Base-by-base conservation (phyloP, 2,797 vertebrate genomes). In the Microctenopoma stevenorrisi region DNA sequence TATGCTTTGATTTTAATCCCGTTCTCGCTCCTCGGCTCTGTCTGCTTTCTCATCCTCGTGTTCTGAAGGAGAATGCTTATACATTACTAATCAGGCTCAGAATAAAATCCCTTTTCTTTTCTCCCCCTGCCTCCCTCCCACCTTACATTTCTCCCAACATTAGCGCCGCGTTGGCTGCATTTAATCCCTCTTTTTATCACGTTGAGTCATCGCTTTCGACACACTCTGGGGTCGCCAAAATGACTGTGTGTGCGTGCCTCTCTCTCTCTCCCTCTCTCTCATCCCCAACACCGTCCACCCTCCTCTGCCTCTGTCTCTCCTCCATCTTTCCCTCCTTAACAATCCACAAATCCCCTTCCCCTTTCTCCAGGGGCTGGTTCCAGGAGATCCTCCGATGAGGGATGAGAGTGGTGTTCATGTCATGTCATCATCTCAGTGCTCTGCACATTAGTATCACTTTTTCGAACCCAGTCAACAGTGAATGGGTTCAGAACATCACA, bases 121-220 rank as follows among this genome's bases (percentile, higher is more conserved):
- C 59, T 25, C 15, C 55, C 59, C 33, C 14, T 48, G 55, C 57
- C 44, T 57, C 59, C 57, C 65, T 73, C 81, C 71, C 42, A 65
- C 81, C 77, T 75, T 66, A 63, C 73, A 71, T 76, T 65, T 73
- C 30, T 46, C 42, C 72, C 26, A 56, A 64, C 62, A 55, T 79
- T 72, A 74, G 57, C 22, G 60, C 14, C 57, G 78, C 44, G 72
- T 76, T 61, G 67, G 76, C 58, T 25, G 70, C 38, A 37, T 78
- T 76, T 72, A 68, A 76, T 74, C 48, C 49, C 46, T 43, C 33
- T 63, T 70, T 74, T 74, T 30, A 65, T 76, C 61, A 62, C 1
- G 64, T 72, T 75, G 82, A 89, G n/a, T 84, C 84, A 83, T 84
- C 69, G 46, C 57, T 81, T 82, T 80, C 76, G 53, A 68, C 26